Percentiles rank a stretch among this genome's conserved stretches.
Evolutionary conservation across 2,113 vertebrate species (phyloP).

Genomic region (Scolopax mira): DNA sequence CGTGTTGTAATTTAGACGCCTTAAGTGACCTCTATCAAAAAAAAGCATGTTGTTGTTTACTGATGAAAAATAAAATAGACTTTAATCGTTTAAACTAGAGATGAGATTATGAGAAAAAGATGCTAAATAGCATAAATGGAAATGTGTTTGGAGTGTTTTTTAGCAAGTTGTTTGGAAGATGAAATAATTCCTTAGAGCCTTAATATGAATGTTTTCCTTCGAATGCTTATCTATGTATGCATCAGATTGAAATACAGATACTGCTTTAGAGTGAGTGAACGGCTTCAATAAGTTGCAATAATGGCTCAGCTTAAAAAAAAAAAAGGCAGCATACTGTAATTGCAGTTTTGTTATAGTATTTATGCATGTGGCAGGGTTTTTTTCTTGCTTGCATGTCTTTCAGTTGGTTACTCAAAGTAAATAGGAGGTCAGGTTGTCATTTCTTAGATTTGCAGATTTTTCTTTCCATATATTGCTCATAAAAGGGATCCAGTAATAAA

Average conservation of each 20-base stretch:
- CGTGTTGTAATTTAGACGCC: neutral
- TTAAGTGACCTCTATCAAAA: neutral
- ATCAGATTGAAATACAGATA: neutral
- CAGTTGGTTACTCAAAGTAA: neutral
- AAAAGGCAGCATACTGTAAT: neutral
- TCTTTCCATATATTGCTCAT: neutral
- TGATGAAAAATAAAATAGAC: neutral
- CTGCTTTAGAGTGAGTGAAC: neutral
- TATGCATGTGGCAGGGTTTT: rapidly evolving
- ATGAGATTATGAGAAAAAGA: neutral
- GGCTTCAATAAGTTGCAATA: neutral
- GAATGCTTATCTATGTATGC: neutral
- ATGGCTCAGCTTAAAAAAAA: neutral
- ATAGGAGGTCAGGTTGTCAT: neutral
- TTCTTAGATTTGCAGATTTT: neutral
- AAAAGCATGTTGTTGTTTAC: neutral
- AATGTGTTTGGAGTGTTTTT: neutral
- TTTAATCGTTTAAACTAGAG: neutral
- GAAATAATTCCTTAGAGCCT: neutral
- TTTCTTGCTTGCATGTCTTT: neutral
- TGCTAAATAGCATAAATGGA: neutral
- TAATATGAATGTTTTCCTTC: neutral
- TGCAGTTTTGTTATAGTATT: neutral
- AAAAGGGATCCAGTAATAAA: neutral
- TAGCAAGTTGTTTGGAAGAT: neutral